Conservation (phyloP, 2,797 vertebrate genomes). For the Spinibarbus caldwelli region DNA sequence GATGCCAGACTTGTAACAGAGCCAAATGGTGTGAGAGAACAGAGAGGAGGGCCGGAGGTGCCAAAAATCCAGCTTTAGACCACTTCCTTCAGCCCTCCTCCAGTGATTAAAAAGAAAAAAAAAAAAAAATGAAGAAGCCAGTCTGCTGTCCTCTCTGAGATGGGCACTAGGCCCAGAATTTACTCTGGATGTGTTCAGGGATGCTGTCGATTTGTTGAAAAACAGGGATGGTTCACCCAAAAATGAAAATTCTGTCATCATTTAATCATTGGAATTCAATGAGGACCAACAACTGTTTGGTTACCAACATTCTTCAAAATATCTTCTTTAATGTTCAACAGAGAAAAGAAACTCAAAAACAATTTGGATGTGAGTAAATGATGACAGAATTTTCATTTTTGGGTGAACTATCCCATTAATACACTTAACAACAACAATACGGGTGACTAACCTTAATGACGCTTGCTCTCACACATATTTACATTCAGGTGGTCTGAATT, state of each 20-base stretch:
- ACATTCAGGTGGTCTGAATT: not conserved
- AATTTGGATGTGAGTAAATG: not conserved
- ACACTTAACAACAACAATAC: not conserved
- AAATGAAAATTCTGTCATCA: not conserved
- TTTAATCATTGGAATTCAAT: not conserved
- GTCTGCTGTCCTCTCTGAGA: conserved; percentile 9
- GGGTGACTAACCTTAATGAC: not conserved
- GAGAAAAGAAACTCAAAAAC: not conserved
- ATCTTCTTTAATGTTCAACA: not conserved
- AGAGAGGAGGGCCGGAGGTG: not conserved
- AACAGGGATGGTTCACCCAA: not conserved
- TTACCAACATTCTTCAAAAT: not conserved
- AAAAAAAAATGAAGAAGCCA: not conserved
- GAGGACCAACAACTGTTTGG: not conserved
- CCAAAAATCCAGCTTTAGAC: conserved; percentile 26
- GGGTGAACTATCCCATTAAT: not conserved
- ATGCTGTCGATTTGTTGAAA: not conserved
- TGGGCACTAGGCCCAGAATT: conserved; percentile 11
- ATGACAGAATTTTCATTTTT: not conserved
- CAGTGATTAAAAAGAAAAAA: not conserved
- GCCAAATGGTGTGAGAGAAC: conserved; percentile 21
- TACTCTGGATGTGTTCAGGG: not conserved
- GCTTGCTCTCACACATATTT: not conserved
- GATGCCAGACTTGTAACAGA: conserved; percentile 22
- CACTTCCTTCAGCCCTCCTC: not conserved